Evolutionary conservation across 2,888 invertebrate genomes (phyloP), one percentile per base, ranked within the genome.

Genomic region (Netelia virgata): DNA sequence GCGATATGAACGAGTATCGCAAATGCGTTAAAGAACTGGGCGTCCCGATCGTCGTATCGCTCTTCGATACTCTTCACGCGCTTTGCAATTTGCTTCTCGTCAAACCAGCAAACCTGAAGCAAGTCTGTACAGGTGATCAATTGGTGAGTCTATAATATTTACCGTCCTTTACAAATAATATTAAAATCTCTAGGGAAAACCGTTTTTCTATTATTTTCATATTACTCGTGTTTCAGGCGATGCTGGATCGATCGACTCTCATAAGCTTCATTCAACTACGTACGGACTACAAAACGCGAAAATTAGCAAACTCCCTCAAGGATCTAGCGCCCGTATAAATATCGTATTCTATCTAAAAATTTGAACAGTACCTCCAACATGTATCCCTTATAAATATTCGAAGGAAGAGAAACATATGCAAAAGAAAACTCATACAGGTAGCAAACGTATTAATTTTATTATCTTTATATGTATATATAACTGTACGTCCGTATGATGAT

Each of bases 1-100:
- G 99, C 94, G 99, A 99, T 95, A 97, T 99, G 88, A 99, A 99
- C 91, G 99, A 99, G 94, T 99, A 99, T 94, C 95, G 99, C 20
- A 97, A 97, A 88, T 98, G 97, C 92, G 97, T 96, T n/a, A 97
- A 97, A 92, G 96, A 96, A 68, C 94, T 97, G 79, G 95, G 96
- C 76, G 96, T 98, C 9, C 95, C 97, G 1, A 94, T 98, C 72
- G 97, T 99, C 55, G 96, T 96, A 63, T 96, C 97, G 82, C 95
- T 99, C n/a, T 99, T 99, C 94, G 98, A 99, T 94, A 97, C 98
- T 23, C 95, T 99, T 61, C 98, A 99, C 94, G 98, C 98, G 2
- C 95, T 99, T 69, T 99, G 99, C 93, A 99, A 99, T 94, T 95
- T 99, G 82, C 95, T 99, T 87, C 95, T 99, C 63, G 98, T 98